Evolutionary conservation across 2,797 vertebrate species (phyloP).

Genomic region (Platyrinchus mystaceus): DNA sequence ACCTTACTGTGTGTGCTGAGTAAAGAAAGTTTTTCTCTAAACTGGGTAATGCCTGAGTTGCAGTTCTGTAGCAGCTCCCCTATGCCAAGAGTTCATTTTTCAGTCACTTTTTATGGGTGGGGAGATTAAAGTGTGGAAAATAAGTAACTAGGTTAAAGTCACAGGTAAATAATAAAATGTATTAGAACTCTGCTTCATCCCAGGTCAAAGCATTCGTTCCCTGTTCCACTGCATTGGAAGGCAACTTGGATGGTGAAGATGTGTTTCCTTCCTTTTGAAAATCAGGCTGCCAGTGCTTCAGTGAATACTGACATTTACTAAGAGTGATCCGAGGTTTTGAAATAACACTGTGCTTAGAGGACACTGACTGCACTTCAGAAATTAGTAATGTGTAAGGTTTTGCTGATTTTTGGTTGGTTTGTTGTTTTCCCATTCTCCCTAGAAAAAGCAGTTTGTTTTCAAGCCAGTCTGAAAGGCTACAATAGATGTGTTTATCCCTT

Average conservation of each 20-base stretch:
- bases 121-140: neutral
- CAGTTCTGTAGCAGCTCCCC: neutral
- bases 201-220: neutral
- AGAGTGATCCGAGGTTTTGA: neutral
- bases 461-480: neutral
- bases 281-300: neutral
- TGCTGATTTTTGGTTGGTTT: neutral
- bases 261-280: neutral
- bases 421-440: neutral
- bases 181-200: neutral
- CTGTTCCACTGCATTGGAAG: rapidly evolving
- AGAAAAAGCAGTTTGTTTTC: neutral
- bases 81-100: neutral
- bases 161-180: neutral
- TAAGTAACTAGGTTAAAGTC: neutral
- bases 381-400: rapidly evolving
- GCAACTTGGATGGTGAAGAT: neutral
- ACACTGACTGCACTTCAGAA: neutral
- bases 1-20: neutral
- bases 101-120: neutral
- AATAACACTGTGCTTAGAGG: neutral
- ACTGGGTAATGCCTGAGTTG: neutral
- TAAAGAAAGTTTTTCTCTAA: neutral
- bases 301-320: neutral
- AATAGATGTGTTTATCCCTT: neutral